Evolutionary conservation across 2,888 invertebrate genomes (phyloP).

Genomic region (Minunthozetes semirufus): DNA sequence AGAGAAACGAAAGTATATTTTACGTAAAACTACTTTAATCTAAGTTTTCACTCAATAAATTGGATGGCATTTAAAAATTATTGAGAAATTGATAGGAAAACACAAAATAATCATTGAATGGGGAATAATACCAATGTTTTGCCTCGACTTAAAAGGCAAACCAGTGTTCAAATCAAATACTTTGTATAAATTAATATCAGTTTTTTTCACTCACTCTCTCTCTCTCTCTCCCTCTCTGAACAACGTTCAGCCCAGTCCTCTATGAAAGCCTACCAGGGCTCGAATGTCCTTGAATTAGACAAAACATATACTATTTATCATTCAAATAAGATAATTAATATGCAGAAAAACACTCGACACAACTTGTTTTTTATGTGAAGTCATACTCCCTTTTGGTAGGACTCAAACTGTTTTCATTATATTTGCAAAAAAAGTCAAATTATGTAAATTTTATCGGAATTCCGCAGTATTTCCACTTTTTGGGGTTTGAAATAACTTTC

Average conservation of each 20-base stretch:
- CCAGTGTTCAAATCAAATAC: background rate
- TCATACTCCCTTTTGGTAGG: background rate
- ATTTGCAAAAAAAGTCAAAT: background rate
- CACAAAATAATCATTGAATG: constrained; percentile 9
- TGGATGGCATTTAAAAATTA: background rate
- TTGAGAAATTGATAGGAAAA: background rate
- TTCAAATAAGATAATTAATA: constrained; percentile 10
- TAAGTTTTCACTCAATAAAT: background rate
- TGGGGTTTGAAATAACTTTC: background rate
- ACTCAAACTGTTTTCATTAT: background rate
- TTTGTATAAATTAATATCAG: background rate
- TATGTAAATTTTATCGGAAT: too few species aligned
- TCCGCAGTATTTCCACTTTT: background rate
- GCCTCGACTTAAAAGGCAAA: constrained; percentile 12
- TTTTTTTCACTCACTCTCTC: background rate
- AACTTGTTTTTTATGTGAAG: background rate
- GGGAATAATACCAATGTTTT: background rate
- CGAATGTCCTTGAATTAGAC: background rate
- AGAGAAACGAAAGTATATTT: background rate
- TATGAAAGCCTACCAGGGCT: background rate
- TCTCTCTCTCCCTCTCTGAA: background rate
- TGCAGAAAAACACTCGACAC: background rate
- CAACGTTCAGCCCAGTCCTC: background rate
- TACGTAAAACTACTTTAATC: background rate
- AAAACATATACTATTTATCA: constrained; percentile 3